These are phyloP conservation scores for Apostichopus leukothele DNA, from an alignment of 53 echinoderm and acorn worm species.

Conservation along the genomic window DNA sequence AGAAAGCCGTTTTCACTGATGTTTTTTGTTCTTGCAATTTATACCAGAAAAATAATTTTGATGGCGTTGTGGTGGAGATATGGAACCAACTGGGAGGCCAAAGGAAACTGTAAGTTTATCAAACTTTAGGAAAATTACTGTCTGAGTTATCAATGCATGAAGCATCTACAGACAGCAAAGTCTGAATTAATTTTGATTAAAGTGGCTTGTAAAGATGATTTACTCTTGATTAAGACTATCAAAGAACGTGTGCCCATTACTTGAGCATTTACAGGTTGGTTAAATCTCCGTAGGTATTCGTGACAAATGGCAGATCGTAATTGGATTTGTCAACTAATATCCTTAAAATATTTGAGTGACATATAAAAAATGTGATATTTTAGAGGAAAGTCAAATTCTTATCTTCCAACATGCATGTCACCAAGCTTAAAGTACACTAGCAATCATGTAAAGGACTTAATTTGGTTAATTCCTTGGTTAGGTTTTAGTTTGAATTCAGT, in stretches of 20 bases:
- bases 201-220: background rate
- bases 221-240: background rate
- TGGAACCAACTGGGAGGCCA: slow-evolving; percentile 90
- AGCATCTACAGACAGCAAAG: no score
- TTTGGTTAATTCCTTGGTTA: no score
- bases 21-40: slow-evolving; percentile 1
- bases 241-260: background rate
- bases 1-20: background rate
- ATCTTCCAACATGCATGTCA: no score
- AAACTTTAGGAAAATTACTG: background rate
- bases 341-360: no score
- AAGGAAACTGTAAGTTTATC: slow-evolving; percentile 58
- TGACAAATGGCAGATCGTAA: background rate
- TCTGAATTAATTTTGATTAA: background rate
- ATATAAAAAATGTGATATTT: no score
- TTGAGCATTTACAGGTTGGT: background rate
- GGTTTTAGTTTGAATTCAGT: no score
- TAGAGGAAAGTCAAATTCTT: no score
- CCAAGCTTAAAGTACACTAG: no score
- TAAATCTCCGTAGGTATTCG: background rate
- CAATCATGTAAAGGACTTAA: no score
- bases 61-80: slow-evolving; percentile 84
- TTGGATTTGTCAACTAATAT: no score
- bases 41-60: slow-evolving; percentile 85
- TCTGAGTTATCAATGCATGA: no score